These are phyloP conservation scores for Cladopsammia gracilis DNA, from an alignment of 64 coral and sea anemone genomes.

Conservation along the genomic window DNA sequence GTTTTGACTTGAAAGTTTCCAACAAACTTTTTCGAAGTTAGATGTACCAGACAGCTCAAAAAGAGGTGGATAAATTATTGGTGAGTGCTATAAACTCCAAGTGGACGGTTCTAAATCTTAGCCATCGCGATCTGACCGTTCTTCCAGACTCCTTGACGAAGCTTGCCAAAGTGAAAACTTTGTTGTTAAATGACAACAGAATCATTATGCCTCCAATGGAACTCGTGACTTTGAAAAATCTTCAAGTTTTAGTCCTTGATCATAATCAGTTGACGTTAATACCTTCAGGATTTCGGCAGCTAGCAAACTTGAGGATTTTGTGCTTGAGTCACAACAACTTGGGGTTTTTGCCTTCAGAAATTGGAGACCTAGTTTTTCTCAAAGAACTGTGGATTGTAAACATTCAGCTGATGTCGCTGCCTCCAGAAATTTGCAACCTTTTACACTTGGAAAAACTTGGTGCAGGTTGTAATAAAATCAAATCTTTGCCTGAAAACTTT, in stretches of 20 bases:
- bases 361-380: constrained; percentile 77
- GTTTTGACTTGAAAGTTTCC: too few relatives aligned
- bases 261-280: constrained; percentile 96
- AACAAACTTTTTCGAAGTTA: background rate
- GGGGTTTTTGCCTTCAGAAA: constrained; percentile 90
- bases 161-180: constrained; percentile 67
- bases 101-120: constrained; percentile 79
- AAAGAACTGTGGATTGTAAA: constrained; percentile 93
- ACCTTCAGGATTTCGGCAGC: constrained; percentile 90
- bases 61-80: constrained; percentile 86
- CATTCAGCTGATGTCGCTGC: constrained; percentile 93
- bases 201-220: constrained; percentile 98
- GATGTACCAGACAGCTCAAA: constrained; percentile 88
- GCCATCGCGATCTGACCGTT: constrained; percentile 92
- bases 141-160: constrained; percentile 83
- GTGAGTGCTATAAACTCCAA: constrained; percentile 67
- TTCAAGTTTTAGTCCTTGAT: constrained; percentile 85
- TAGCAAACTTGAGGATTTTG: constrained; percentile 76
- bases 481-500: constrained; percentile 73
- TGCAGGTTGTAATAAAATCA: constrained; percentile 87
- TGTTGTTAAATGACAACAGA: constrained; percentile 91
- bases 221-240: constrained; percentile 80
- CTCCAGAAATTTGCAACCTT: constrained; percentile 91
- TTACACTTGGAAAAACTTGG: constrained; percentile 85
- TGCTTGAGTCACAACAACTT: constrained; percentile 96